Evolutionary conservation across 2,888 invertebrate species (phyloP).

Genomic region (Melinaea marsaeus): DNA sequence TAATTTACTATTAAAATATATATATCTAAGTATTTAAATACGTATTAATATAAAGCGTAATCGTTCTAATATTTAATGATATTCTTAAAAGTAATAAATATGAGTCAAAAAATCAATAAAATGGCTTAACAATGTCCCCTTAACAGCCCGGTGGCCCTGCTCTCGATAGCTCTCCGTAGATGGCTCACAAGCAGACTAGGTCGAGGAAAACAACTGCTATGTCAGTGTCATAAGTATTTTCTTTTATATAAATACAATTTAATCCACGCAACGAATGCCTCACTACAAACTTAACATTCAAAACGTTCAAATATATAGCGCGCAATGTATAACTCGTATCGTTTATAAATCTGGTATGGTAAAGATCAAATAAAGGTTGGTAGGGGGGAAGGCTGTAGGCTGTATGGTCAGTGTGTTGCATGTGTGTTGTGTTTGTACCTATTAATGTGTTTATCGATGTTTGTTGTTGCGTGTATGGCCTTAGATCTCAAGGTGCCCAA

Average conservation of each 20-base stretch:
- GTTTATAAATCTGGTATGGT: constrained; percentile 18
- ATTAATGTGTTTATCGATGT: constrained; percentile 48
- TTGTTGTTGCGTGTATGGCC: constrained; percentile 55
- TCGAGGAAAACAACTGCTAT: constrained; percentile 74
- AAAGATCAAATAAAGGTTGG: constrained; percentile 30
- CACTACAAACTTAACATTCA: constrained; percentile 30
- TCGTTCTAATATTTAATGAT: no score
- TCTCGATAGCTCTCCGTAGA: constrained; percentile 77
- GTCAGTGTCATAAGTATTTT: constrained; percentile 68
- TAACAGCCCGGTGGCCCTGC: constrained; percentile 72
- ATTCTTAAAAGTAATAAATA: background rate
- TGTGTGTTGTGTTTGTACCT: constrained; percentile 49
- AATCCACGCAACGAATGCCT: constrained; percentile 45
- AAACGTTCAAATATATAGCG: constrained; percentile 22
- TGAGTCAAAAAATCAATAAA: constrained; percentile 42
- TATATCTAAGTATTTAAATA: no score
- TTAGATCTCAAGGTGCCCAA: constrained; percentile 49
- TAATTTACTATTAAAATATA: no score
- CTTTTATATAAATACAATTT: constrained; percentile 41
- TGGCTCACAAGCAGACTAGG: constrained; percentile 75
- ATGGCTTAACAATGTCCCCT: constrained; percentile 60
- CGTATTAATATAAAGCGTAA: no score
- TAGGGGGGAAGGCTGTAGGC: constrained; percentile 46
- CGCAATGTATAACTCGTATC: constrained; percentile 35
- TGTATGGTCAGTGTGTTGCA: constrained; percentile 61